Conservation (phyloP, 37 sponge, comb jelly and placozoan genomes). For the Ianthella basta region DNA sequence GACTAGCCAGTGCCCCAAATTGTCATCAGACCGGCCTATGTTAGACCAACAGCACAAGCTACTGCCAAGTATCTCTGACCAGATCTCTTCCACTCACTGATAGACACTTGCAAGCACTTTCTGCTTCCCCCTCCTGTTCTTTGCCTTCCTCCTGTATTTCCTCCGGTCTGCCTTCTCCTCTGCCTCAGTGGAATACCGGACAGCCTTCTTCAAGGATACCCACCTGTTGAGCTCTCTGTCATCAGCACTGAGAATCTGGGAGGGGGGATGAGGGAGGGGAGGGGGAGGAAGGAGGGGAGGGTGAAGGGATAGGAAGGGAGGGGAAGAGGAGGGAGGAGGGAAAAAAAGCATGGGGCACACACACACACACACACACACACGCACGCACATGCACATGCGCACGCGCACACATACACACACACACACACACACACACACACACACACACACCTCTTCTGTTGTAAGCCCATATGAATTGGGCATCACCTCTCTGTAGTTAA, state of each 20-base stretch:
- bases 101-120: slow-evolving; percentile 64
- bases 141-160: slow-evolving; percentile 68
- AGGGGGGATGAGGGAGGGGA: too few species aligned
- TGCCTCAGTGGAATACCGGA: slow-evolving; percentile 76
- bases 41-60: neutral
- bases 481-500: slow-evolving; percentile 83
- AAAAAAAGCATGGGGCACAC: neutral
- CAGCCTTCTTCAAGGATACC: slow-evolving; percentile 91
- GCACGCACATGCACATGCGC: neutral
- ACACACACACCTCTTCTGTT: slow-evolving; percentile 81
- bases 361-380: neutral
- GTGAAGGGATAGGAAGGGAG: neutral
- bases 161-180: slow-evolving; percentile 73
- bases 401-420: neutral
- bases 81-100: slow-evolving; percentile 41
- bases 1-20: too few species aligned
- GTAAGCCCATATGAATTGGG: slow-evolving; percentile 88
- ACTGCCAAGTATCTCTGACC: neutral
- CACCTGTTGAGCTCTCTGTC: slow-evolving; percentile 92
- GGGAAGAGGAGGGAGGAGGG: neutral
- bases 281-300: too few species aligned
- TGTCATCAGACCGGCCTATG: too few species aligned
- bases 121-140: slow-evolving; percentile 60
- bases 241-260: slow-evolving; percentile 79
- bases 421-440: slow-evolving; percentile 19